These are phyloP conservation scores for Esperia sulphurella DNA, from an alignment of 2,888 invertebrate genomes.

Conservation along the genomic window DNA sequence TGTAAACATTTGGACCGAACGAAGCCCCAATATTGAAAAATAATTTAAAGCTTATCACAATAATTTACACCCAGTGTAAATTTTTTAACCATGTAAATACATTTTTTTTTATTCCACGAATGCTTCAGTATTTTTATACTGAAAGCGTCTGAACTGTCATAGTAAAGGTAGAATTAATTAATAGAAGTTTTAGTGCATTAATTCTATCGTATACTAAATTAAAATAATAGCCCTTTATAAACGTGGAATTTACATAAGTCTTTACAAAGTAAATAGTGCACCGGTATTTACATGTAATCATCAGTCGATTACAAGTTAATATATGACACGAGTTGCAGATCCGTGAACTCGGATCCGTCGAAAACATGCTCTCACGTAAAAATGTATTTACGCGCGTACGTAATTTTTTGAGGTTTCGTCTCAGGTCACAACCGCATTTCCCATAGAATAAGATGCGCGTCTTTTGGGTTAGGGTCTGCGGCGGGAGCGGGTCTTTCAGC, in stretches of 20 bases:
- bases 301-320: slow-evolving; percentile 19
- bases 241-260: slow-evolving; percentile 39
- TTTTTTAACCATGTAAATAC: slow-evolving; percentile 31
- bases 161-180: slow-evolving; percentile 18
- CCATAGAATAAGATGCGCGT: slow-evolving; percentile 95
- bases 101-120: slow-evolving; percentile 20
- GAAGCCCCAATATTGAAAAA: slow-evolving; percentile 55
- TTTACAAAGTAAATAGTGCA: slow-evolving; percentile 22
- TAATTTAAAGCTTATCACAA: slow-evolving; percentile 75
- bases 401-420: not conserved
- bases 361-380: slow-evolving; percentile 20
- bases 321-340: slow-evolving; percentile 53
- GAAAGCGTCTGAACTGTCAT: slow-evolving; percentile 18
- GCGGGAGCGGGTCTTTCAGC: slow-evolving; percentile 75
- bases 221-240: slow-evolving; percentile 29
- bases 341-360: slow-evolving; percentile 20
- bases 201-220: slow-evolving; percentile 14
- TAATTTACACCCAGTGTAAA: slow-evolving; percentile 52
- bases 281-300: slow-evolving; percentile 34
- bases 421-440: slow-evolving; percentile 79
- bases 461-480: slow-evolving; percentile 87
- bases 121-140: slow-evolving; percentile 11
- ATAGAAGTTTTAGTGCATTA: slow-evolving; percentile 18
- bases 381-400: slow-evolving; percentile 15
- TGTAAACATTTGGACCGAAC: slow-evolving; percentile 43